Evolutionary conservation across 2,888 invertebrate species (phyloP), one percentile per base, ranked within the genome.

Genomic region (Agriopis aurantiaria): DNA sequence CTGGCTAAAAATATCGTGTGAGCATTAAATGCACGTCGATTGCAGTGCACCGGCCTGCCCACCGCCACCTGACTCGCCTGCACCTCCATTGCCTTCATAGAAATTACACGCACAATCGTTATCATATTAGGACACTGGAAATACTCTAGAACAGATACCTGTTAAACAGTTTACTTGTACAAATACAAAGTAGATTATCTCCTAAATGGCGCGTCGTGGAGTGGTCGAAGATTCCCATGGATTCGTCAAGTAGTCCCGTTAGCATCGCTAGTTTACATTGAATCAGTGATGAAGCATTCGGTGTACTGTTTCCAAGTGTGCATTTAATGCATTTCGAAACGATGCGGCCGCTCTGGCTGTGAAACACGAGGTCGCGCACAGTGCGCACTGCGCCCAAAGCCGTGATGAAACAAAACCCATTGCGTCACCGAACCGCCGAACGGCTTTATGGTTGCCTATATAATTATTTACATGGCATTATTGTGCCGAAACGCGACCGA

Each of bases 261-360:
- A 79, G 74, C 74, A 80, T 74, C 76, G 73, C 86, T 86, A 84
- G 84, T 87, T 88, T 87, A 85, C 86, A 88, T 87, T 85, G 84
- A 88, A 87, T 88, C 85, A 83, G 80, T 85, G 80, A 79, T 82
- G 79, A 79, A 79, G 78, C 63, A 78, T 78, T 76, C 80, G 78
- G 86, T 83, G 85, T 88, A 87, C 84, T 80, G 85, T 90, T 88
- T 86, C 88, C 84, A 88, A 89, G 89, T 91, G 91, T 93, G 93
- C 93, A 92, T 91, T 93, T 85, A 92, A 92, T 93, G 91, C 93
- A 91, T 94, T 93, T 94, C 93, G 93, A 91, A 91, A 94, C 88
- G 92, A 90, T 90, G 91, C 92, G 90, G 89, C 88, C 88, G 88
- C 85, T 88, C 90, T 90, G 87, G 90, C 90, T 90, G 88, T 90